These are phyloP conservation scores for Orthonevra nobilis DNA, from an alignment of 2,888 invertebrate species.

Conservation along the genomic window DNA sequence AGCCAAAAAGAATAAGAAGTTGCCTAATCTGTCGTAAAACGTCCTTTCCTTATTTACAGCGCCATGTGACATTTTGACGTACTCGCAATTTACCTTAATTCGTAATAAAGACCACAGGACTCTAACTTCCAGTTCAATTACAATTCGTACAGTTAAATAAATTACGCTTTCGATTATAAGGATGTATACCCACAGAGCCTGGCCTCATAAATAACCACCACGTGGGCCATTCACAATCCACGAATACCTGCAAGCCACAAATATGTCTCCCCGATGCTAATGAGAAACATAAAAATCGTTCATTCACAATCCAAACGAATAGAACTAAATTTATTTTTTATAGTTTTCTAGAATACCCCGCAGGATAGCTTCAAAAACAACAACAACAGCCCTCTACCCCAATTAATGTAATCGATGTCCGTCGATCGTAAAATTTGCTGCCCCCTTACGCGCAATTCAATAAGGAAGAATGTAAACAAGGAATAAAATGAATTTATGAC, in stretches of 20 bases:
- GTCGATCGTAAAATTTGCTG: slow-evolving; percentile 11
- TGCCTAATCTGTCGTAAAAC: slow-evolving; percentile 8
- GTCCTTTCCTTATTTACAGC: no score
- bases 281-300: slow-evolving; percentile 10
- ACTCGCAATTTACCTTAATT: slow-evolving; percentile 2
- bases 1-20: no score
- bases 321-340: slow-evolving; percentile 10
- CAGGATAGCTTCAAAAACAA: background rate
- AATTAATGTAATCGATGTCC: slow-evolving; percentile 25
- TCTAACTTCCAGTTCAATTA: slow-evolving; percentile 22
- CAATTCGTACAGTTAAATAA: slow-evolving; percentile 11
- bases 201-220: background rate
- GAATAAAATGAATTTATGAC: slow-evolving; percentile 49
- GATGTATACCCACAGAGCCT: background rate
- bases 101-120: slow-evolving; percentile 11
- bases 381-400: background rate
- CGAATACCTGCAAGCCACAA: background rate
- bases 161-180: slow-evolving; percentile 9
- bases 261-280: slow-evolving; percentile 16
- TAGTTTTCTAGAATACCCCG: background rate
- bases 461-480: slow-evolving; percentile 30
- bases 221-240: background rate
- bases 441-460: slow-evolving; percentile 18
- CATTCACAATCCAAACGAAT: slow-evolving; percentile 13
- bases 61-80: slow-evolving; percentile 17